Evolutionary conservation across 2,888 invertebrate species (phyloP), one percentile per base, ranked within the genome.

Genomic region (Dicranocentrus wangi): DNA sequence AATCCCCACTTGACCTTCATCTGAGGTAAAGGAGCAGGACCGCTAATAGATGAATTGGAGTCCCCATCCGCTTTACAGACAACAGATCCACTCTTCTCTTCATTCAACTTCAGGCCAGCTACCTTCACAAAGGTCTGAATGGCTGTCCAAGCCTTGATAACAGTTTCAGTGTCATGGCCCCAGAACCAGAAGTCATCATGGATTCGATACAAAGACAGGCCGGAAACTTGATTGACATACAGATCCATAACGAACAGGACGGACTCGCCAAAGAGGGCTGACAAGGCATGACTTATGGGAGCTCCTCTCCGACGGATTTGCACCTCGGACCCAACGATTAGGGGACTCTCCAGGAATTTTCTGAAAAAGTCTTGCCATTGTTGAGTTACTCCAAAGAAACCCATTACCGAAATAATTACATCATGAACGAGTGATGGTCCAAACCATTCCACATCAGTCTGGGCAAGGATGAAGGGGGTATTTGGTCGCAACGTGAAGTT

Each of bases 121-220:
- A 82, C 43, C 51, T 69, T 60, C 0, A 65, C 65, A 68, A 47
- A 85, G 1, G 39, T 58, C 7, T 81, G 15, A 43, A 84, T 78
- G 2, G 68, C 72, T 3, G 43, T 43, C 85, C 85, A 85, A 10
- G 85, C 85, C 10, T 60, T 73, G 17, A 32, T 42, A 3, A 81
- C 71, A 2, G 66, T 43, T 15, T 72, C 77, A 1, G 32, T n/a
- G 1, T 66, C 10, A 27, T 78, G 55, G 42, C 63, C 47, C 85
- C 85, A 85, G 60, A 83, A 82, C 82, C 83, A 83, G 53, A 85
- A 78, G 25, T 85, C 83, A 47, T 85, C 85, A 53, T 70, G 75
- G 19, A 85, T 80, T 28, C 85, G 3, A 58, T 76, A 73, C 0
- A 84, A 10, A 1, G 61, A 63, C 8, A 79, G 55, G 1, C 58